Evolutionary conservation across 2,888 invertebrate genomes (phyloP), one percentile per base, ranked within the genome.

Genomic region (Anarsia innoxiella): DNA sequence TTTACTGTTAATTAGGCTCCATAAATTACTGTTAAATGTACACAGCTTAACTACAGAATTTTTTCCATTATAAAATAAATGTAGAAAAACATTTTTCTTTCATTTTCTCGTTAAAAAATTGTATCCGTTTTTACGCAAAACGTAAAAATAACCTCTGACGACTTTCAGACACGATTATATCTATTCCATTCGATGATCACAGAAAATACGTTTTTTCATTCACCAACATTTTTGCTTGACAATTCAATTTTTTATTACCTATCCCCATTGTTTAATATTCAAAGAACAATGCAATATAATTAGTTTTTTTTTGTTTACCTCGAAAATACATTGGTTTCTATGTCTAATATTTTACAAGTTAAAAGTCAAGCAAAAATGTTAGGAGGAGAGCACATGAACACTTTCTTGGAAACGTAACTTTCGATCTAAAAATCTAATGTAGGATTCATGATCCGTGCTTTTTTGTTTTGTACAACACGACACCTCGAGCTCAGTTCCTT

Each of bases 381-480:
- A 51, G n/a, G n/a, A n/a, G n/a, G n/a, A n/a, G 54, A 45, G 44
- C 45, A 58, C 60, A 54, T 80, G 83, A 83, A 83, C 82, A 83
- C 82, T 82, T 83, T 70, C 76, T 72, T 78, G 83, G 83, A 83
- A 83, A 83, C 83, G 83, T 75, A 78, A 72, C 67, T 69, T 76
- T 76, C 62, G 74, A 62, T 74, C 79, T 83, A 83, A 73, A 72
- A 56, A 67, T 77, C 82, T 83, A 83, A 79, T 61, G 67, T 80
- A 83, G 84, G 84, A 84, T 82, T 72, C 83, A 71, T 42, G 72
- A 77, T 80, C 84, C 84, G 83, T 84, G 84, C 84, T 79, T 79
- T 58, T 43, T 38, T 53, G 41, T 31, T 73, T 76, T 76, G 73
- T 80, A 80, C 80, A 79, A 72, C 75, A 67, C 79, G 67, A 25